Base-by-base conservation (phyloP, 2,113 vertebrate species). In the Rhipidura dahli region DNA sequence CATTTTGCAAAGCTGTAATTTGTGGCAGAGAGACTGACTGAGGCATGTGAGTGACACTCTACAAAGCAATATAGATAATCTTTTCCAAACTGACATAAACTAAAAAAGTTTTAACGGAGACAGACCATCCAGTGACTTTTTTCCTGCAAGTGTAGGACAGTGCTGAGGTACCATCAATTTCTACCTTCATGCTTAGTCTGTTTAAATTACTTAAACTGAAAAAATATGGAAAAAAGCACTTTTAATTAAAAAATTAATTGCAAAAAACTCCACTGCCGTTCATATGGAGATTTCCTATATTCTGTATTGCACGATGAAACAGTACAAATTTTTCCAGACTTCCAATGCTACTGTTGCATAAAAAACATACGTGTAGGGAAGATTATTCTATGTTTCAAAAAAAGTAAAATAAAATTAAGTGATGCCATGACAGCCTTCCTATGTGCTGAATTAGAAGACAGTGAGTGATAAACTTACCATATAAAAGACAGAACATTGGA, bases 141-240 rank as follows among this genome's bases (percentile, higher is more conserved):
- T 64, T 94, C 96, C 94, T 61, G 45, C 81, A 95, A 95, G 76
- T 94, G 83, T 53, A 96, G 84, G 89, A 97, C 86, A 96, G 92
- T 66, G 85, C 54, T 93, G 86, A 96, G 83, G 66, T 76, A 35
- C 50, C 92, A 96, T 97, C 95, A 92, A 91, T 93, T 94, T 94
- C 77, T 77, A 78, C 66, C 65, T 89, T 50, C 65, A 50, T 64
- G 60, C 42, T 87, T 78, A 72, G n/a, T 88, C 79, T 94, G 77
- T 88, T 97, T 87, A 96, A 90, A 96, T 95, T 95, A 97, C 80
- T 84, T 60, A 84, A 78, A 40, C 42, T 70, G 54, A 84, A 49
- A 91, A 90, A 91, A 86, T 75, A 83, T 26, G 31, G 35, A 94
- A 89, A 96, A 96, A 94, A 45, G 20, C n/a, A 80, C 21, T 91